phyloP scores from a whole-genome alignment of 2,888 invertebrate genomes.

The Cosmopolites sordidus region DNA sequence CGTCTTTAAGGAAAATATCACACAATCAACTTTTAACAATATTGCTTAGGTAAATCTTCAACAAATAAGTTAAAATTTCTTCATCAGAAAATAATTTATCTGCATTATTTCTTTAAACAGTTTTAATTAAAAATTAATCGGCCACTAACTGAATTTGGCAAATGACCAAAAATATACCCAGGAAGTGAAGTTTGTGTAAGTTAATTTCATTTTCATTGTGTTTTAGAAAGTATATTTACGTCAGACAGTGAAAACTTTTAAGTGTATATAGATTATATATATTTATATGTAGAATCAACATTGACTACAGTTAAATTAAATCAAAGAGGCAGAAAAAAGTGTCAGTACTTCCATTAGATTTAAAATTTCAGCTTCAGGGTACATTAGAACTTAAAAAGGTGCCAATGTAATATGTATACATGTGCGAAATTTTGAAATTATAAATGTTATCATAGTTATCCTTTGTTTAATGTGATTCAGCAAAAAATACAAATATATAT shows the following conservation, averaged over 20 bases:
- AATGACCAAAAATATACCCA: constrained; percentile 21
- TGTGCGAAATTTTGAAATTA: no score
- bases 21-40: no score
- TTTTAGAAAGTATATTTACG: constrained; percentile 19
- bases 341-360: constrained; percentile 16
- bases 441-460: no score
- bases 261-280: not conserved
- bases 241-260: not conserved
- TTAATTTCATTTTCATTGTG: constrained; percentile 20
- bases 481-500: no score
- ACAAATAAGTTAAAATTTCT: no score
- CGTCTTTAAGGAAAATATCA: not conserved
- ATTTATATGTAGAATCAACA: not conserved
- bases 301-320: no score
- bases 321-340: constrained; percentile 11
- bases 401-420: not conserved
- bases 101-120: no score
- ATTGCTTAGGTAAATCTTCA: no score
- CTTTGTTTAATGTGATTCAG: no score
- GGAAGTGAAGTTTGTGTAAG: constrained; percentile 24
- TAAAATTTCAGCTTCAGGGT: constrained; percentile 15
- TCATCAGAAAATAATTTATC: no score
- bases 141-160: constrained; percentile 13
- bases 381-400: constrained; percentile 7
- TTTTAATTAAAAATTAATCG: no score